These are phyloP conservation scores for Thinocorus orbignyianus DNA, from an alignment of 2,113 vertebrate genomes.

Conservation along the genomic window DNA sequence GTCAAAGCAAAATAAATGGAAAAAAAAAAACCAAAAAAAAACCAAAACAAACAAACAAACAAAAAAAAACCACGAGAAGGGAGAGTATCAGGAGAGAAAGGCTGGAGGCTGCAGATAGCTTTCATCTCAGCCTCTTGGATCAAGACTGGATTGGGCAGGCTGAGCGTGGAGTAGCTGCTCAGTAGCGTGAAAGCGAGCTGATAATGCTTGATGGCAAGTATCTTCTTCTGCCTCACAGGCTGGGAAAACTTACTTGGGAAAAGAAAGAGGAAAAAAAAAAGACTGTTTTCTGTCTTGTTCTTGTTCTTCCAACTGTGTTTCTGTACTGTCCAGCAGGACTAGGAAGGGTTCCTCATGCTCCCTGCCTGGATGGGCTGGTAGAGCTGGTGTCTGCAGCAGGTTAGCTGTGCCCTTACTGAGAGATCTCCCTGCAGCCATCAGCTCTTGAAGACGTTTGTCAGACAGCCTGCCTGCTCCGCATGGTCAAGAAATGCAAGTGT, in stretches of 20 bases:
- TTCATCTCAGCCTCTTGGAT: background rate
- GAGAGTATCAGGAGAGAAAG: background rate
- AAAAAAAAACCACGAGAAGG: too few relatives aligned
- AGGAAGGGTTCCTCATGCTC: background rate
- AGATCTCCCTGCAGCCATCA: background rate
- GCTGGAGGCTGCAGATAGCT: background rate
- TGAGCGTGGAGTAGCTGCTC: background rate
- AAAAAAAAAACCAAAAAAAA: background rate
- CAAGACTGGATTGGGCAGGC: background rate
- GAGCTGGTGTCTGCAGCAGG: background rate
- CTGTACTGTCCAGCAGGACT: rapidly evolving
- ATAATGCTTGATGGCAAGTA: background rate
- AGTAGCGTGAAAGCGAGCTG: background rate
- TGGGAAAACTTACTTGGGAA: background rate
- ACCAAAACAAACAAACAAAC: too few relatives aligned
- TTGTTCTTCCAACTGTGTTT: background rate
- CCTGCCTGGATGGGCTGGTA: rapidly evolving
- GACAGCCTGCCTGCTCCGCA: rapidly evolving
- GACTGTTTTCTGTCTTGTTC: too few relatives aligned
- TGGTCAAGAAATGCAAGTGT: background rate
- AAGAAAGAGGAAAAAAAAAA: background rate
- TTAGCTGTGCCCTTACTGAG: background rate
- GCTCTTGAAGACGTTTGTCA: background rate
- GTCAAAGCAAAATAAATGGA: background rate
- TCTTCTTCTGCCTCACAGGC: background rate